Base-by-base conservation (phyloP, 2,113 vertebrate species). In the Bos indicus region DNA sequence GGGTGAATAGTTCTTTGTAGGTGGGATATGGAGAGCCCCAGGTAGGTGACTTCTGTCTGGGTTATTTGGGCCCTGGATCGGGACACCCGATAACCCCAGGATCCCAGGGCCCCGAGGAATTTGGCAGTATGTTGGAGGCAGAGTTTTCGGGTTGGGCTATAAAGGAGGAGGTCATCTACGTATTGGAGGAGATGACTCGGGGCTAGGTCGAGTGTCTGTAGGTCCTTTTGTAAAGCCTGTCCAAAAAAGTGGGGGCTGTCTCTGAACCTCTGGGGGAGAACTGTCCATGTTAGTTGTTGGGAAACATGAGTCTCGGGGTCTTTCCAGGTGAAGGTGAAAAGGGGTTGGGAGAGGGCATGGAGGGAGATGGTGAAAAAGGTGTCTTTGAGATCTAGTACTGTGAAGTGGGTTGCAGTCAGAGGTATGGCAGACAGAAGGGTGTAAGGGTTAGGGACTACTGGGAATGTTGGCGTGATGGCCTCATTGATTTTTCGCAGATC, bases 381-480 rank as follows among this genome's bases (percentile, higher is more conserved):
- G 7, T 43, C 71, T 40, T 43, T 74, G 36, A 74, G 36, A 43
- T 43, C 71, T 43, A 43, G 25, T 40, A 74, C 71, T 2, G 0
- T 40, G 36, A 78, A 78, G 36, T 15, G 13, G 40, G 13, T 78
- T 26, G 40, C 40, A 12, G 23, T 46, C 0, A 0, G 12, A 46
- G 74, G 40, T 26, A 46, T 46, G 12, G 40, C 6, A 15, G 74
- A 78, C 36, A 46, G 40, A 25, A 78, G 74, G 40, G 25, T 78
- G 40, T 78, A 78, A 28, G 74, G 25, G 25, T 78, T 46, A 78
- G 6, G 36, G 40, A 46, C 74, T 46, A 46, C 40, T 14, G 25
- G 6, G 25, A 43, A 28, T 25, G 40, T 28, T 0, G 0, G 25
- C 2, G 0, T 78, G 40, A 78, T 46, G 40, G 74, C 40, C 40